These are phyloP conservation scores for Punctoribates punctum DNA, from an alignment of 2,888 invertebrate species.

Conservation along the genomic window DNA sequence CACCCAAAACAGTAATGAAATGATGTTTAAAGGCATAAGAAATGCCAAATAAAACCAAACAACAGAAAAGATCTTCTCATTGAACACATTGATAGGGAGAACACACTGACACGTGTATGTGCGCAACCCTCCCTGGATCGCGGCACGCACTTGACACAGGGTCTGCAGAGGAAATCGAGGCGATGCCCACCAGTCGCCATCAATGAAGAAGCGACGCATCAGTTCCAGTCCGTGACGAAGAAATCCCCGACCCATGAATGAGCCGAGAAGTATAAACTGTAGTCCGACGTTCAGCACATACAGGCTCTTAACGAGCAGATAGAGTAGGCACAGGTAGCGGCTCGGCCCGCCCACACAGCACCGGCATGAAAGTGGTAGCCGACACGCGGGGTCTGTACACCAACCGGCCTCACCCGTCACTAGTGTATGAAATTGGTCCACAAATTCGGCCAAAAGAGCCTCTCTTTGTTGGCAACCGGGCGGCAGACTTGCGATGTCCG, in stretches of 20 bases:
- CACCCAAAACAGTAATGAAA: constrained; percentile 51
- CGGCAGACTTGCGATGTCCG: constrained; percentile 51
- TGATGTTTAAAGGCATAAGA: constrained; percentile 51
- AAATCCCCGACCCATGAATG: constrained; percentile 53
- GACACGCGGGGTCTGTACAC: constrained; percentile 49
- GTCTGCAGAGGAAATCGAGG: constrained; percentile 55
- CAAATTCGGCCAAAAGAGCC: constrained; percentile 51
- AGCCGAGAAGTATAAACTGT: constrained; percentile 54
- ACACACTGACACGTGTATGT: constrained; percentile 53
- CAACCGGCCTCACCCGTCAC: constrained; percentile 51
- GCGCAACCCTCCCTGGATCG: constrained; percentile 51
- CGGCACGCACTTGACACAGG: constrained; percentile 53
- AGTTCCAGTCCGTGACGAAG: constrained; percentile 51
- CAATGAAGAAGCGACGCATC: constrained; percentile 50
- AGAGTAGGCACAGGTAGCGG: constrained; percentile 52
- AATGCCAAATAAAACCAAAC: constrained; percentile 53
- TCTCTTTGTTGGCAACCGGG: constrained; percentile 52
- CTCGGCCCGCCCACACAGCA: constrained; percentile 50
- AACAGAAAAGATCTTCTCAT: constrained; percentile 53
- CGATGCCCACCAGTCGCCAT: constrained; percentile 53
- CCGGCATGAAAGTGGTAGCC: constrained; percentile 46
- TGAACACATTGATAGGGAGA: constrained; percentile 52
- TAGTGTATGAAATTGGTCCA: constrained; percentile 52
- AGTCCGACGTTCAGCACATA: constrained; percentile 54
- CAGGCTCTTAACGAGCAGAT: constrained; percentile 53